Evolutionary conservation across 2,888 invertebrate genomes (phyloP), one percentile per base, ranked within the genome.

Genomic region (Oxyteleia sp.): DNA sequence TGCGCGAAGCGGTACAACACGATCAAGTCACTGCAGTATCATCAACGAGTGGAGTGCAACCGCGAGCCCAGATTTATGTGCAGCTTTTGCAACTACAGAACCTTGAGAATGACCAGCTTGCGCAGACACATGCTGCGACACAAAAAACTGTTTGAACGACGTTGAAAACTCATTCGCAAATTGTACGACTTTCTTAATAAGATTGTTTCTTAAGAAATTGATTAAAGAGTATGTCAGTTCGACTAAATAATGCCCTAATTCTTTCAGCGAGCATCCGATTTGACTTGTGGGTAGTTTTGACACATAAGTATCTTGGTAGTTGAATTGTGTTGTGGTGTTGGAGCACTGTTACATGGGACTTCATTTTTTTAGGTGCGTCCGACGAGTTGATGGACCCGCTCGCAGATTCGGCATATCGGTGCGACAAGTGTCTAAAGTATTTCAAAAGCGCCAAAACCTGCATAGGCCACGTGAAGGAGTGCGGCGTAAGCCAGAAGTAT

Each of bases 71-170:
- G 87, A 63, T 88, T 88, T 49, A 82, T 61, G 59, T 93, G 92
- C 78, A 86, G 86, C 20, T 79, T 88, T 18, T 93, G 93, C 80
- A 82, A 64, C 29, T 91, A 91, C 83, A 87, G 85, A 75, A 88
- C 90, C 2, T 79, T 88, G 64, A 79, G 91, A 41, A 90, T 88
- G 76, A 87, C 90, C 7, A 88, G 89, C 74, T 87, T 92, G 8
- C 84, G 86, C 57, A 86, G 90, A 38, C 91, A 92, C 75, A 88
- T 89, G 84, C 0, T 68, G 10, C 49, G 82, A 15, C 71, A 82
- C 20, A 53, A 55, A 23, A 15, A 13, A 8, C 41, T 49, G 1
- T 7, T 61, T 1, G 43, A 15, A n/a, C 43, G 13, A 13, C 13
- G 4, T 15, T 32, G 32, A 32, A 32, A 32, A 8, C 10, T 10